Conservation (phyloP, 2,888 invertebrate genomes). For the Digitonthophagus gazella region DNA sequence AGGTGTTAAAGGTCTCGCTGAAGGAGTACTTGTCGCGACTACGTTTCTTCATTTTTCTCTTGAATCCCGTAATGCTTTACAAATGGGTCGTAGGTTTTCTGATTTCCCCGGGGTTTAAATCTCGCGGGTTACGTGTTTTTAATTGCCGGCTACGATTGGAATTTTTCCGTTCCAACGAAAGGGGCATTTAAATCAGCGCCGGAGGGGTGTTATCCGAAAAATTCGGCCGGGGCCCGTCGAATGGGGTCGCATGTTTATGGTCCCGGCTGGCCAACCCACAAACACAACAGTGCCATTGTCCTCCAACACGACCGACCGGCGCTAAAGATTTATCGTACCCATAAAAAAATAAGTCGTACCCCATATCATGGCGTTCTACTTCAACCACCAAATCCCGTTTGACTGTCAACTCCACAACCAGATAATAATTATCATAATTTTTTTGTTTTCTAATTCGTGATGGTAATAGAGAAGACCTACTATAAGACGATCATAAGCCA, state of each 20-base stretch:
- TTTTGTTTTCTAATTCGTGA: not conserved
- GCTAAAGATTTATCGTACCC: constrained; percentile 22
- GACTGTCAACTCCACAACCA: not conserved
- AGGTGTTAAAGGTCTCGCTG: not conserved
- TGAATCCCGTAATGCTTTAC: not conserved
- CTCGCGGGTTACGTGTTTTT: not conserved
- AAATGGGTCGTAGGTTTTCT: too few relatives aligned
- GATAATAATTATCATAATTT: not conserved
- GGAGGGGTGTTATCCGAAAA: constrained; percentile 16
- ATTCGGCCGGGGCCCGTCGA: constrained; percentile 12
- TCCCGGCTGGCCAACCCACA: constrained; percentile 9
- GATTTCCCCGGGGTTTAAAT: too few relatives aligned
- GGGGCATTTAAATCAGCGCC: constrained; percentile 12
- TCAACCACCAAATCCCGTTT: not conserved
- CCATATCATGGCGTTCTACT: constrained; percentile 5
- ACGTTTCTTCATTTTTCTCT: not conserved
- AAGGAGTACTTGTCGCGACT: not conserved
- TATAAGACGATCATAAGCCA: too few relatives aligned
- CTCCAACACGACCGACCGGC: constrained; percentile 8
- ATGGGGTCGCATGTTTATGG: constrained; percentile 16
- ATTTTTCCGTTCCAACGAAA: not conserved
- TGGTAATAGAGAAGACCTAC: too few relatives aligned
- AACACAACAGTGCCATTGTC: constrained; percentile 18
- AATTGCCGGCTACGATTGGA: not conserved
- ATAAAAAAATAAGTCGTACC: constrained; percentile 26